phyloP scores from a whole-genome alignment of 2,888 invertebrate genomes.

The Amiota minor region DNA sequence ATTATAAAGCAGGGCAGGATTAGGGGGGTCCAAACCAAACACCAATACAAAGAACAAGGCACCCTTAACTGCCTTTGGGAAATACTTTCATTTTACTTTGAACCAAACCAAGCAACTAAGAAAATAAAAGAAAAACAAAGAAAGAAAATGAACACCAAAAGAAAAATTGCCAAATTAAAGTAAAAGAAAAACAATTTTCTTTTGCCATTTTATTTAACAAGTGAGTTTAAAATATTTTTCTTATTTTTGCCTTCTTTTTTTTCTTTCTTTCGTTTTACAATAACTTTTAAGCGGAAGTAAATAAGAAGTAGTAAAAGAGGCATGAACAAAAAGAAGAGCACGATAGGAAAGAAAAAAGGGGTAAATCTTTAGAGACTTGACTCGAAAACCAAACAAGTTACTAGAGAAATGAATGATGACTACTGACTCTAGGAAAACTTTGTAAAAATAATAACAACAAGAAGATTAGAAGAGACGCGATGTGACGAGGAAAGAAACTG shows the following conservation, averaged over 20 bases:
- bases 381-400: too few species aligned
- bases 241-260: slow-evolving; percentile 5
- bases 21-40: neutral
- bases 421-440: too few species aligned
- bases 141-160: slow-evolving; percentile 36
- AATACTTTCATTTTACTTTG: slow-evolving; percentile 38
- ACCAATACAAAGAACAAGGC: neutral
- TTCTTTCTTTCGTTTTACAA: neutral
- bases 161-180: slow-evolving; percentile 69
- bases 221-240: slow-evolving; percentile 19
- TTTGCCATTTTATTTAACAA: slow-evolving; percentile 36
- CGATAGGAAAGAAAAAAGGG: slow-evolving; percentile 45
- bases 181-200: slow-evolving; percentile 67
- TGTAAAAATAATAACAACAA: too few species aligned
- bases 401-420: too few species aligned
- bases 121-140: neutral
- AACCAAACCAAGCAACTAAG: slow-evolving; percentile 56
- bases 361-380: slow-evolving; percentile 52
- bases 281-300: neutral
- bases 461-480: too few species aligned
- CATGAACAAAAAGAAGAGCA: slow-evolving; percentile 26
- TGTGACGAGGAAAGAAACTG: too few species aligned
- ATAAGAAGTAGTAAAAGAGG: neutral
- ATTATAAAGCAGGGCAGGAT: slow-evolving; percentile 39
- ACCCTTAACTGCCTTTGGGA: slow-evolving; percentile 41